Evolutionary conservation across 2,888 invertebrate genomes (phyloP), one percentile per base, ranked within the genome.

Genomic region (Sialis fuliginosa): DNA sequence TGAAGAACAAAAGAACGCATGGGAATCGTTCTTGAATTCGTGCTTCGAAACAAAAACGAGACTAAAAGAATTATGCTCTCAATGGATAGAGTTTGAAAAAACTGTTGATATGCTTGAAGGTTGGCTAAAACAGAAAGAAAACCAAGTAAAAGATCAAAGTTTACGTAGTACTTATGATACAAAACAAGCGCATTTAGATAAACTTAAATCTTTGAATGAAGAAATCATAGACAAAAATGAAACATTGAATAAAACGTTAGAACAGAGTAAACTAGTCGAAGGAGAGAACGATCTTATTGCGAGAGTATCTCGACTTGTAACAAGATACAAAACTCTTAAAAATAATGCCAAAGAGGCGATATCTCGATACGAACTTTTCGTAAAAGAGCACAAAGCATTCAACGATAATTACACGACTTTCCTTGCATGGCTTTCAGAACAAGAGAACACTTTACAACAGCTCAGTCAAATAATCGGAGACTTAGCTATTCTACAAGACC

Each of bases 91-190:
- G 58, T 86, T 88, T 54, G 85, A 87, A 56, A 76, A 75, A 43
- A 72, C 80, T 13, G 74, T 90, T 33, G 84, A 88, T 52, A 75
- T 75, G 48, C 68, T 93, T 2, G 84, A 83, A 57, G 72, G 75
- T 43, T 95, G 93, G 93, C 70, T 90, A 44, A 88, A 86, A 60
- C 73, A 79, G 45, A 85, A 85, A 59, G 93, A 95, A 65, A 74
- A 75, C 44, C 79, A 83, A 59, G 76, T 92, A 0, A 86, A 91
- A 63, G 90, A 91, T 60, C 90, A 90, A 63, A 86, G 87, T 53
- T 70, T 92, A 2, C 88, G 87, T 62, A 89, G 81, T 57, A 86
- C 82, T 4, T 76, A 87, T 33, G 86, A 86, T 54, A 77, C 87
- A 2, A 95, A 95, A 64, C 71, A 77, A 51, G 70, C 72, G 6